Base-by-base conservation (phyloP, 2,888 invertebrate species). In the Volucella inanis region DNA sequence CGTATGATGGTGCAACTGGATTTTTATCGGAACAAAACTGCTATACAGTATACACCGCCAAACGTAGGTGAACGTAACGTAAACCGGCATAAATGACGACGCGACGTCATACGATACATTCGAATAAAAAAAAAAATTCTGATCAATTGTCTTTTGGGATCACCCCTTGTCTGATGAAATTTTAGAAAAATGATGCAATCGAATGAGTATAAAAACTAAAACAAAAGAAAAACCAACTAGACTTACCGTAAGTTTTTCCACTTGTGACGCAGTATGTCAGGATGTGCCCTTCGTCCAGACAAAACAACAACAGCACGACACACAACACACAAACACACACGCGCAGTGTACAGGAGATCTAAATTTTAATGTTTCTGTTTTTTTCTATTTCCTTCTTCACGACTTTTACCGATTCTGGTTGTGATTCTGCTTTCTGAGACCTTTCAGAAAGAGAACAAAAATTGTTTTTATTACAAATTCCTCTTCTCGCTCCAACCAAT, bases 221-320 rank as follows among this genome's bases (percentile, higher is more conserved):
- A 18, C 41, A 8, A 43, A 3, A 59, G n/a, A 54, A 11, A 31
- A 18, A 54, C 52, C 22, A n/a, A 39, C 18, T 65, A 8, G 12
- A 83, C 83, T 83, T 68, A 83, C 83, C 74, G 78, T 64, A 74
- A 49, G 57, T 59, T 31, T 31, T 31, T 31, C 31, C 31, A 31
- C 57, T 50, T 74, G 70, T 64, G 83, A 78, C 78, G 82, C 78
- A 57, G 78, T 80, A 59, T 72, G 59, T 83, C 79, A 74, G 79
- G 82, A 82, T 62, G 43, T 55, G 74, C 74, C 78, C 83, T 78
- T 83, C 83, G 83, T 83, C 83, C 72, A 9, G 71, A 52, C 78
- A 64, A 65, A 74, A 74, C 50, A 78, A 75, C 65, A 75, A 75
- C 68, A 68, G 52, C 43, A 12, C 22, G 31, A 55, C n/a, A 45